Percentiles rank a stretch among this genome's conserved stretches.
Evolutionary conservation across 2,888 invertebrate genomes (phyloP).

Genomic region (Drymonia ruficornis): DNA sequence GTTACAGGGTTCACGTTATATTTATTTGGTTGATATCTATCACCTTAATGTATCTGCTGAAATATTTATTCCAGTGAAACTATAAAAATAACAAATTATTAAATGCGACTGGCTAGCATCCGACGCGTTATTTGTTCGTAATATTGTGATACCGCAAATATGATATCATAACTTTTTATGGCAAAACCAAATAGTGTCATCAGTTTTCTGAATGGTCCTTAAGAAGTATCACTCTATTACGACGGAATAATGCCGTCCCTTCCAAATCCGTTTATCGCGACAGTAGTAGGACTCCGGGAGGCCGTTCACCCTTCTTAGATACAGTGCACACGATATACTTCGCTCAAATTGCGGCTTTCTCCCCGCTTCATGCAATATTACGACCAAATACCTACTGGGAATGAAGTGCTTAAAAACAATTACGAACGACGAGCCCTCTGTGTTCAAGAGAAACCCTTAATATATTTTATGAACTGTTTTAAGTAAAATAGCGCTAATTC

Average conservation of each 20-base stretch:
- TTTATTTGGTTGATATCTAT: slow-evolving; percentile 9
- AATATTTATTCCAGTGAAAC: slow-evolving; percentile 25
- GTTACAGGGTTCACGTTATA: neutral
- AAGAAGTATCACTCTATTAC: slow-evolving; percentile 76
- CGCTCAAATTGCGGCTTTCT: slow-evolving; percentile 52
- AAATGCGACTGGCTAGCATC: slow-evolving; percentile 40
- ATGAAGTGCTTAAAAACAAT: too few relatives aligned
- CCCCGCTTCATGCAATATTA: slow-evolving; percentile 11
- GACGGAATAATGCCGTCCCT: slow-evolving; percentile 65
- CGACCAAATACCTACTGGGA: neutral
- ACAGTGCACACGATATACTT: slow-evolving; percentile 63
- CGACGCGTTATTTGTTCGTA: slow-evolving; percentile 62
- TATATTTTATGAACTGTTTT: too few relatives aligned
- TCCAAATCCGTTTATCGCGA: slow-evolving; percentile 77
- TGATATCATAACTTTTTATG: slow-evolving; percentile 79
- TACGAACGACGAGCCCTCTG: too few relatives aligned
- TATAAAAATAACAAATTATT: slow-evolving; percentile 46
- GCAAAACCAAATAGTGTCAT: slow-evolving; percentile 77
- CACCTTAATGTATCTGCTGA: slow-evolving; percentile 19
- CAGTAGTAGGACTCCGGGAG: slow-evolving; percentile 61
- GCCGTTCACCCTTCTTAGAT: slow-evolving; percentile 52
- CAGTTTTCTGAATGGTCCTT: slow-evolving; percentile 70
- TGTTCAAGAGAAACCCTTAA: too few relatives aligned
- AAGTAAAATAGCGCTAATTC: too few relatives aligned
- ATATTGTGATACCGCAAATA: slow-evolving; percentile 73